A percentile compares a stretch with the other conserved stretches of the same genome.
Evolutionary conservation across 2,113 vertebrate species (phyloP).

Genomic region (Benitochromis conjunctus): DNA sequence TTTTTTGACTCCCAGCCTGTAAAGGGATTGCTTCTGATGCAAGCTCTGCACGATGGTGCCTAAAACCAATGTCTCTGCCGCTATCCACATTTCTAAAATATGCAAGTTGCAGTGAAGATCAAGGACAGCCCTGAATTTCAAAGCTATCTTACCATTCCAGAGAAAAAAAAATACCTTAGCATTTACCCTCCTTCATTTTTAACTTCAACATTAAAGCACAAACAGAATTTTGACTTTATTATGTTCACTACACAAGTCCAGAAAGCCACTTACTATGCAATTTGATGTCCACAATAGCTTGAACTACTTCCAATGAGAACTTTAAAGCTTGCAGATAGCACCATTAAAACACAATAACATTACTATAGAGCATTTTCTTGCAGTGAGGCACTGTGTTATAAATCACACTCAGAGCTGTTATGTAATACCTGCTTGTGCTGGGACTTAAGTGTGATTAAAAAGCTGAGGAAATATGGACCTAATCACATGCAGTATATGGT

Average conservation of each 20-base stretch:
- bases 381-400: not conserved
- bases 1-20: conserved; percentile 4
- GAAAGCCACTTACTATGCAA: not conserved
- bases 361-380: not conserved
- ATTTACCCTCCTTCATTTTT: not conserved
- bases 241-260: not conserved
- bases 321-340: conserved; percentile 13
- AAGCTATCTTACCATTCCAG: not conserved
- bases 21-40: conserved; percentile 21
- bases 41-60: conserved; percentile 2
- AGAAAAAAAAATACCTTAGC: not conserved
- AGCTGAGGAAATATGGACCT: not conserved
- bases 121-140: conserved; percentile 32
- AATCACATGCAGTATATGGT: not conserved
- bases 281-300: not conserved
- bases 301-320: not conserved
- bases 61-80: not conserved
- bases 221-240: not conserved
- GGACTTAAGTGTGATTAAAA: conserved; percentile 16
- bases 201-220: not conserved
- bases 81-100: conserved; percentile 2
- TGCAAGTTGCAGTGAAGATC: conserved; percentile 18
- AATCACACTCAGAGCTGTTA: not conserved
- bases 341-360: not conserved
- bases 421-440: not conserved